Evolutionary conservation across 2,797 vertebrate species (phyloP).

Genomic region (Erethizon dorsatum): DNA sequence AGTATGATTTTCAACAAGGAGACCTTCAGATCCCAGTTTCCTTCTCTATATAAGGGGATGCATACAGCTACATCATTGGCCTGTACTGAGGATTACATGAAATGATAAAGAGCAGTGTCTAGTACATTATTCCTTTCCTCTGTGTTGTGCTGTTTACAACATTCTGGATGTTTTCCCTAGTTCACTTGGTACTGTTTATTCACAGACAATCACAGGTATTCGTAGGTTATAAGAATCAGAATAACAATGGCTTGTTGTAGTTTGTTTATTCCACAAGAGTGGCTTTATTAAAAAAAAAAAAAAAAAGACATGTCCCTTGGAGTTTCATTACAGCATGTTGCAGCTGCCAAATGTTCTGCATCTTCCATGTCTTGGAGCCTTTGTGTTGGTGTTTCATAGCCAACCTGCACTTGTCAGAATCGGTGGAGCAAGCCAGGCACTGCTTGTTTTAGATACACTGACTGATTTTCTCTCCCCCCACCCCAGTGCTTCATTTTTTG

Average conservation of each 20-base stretch:
- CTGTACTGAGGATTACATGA: not conserved
- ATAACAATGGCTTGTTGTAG: not conserved
- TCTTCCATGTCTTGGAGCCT: not conserved
- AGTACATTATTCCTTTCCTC: not conserved
- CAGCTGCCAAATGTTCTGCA: slow-evolving; percentile 26
- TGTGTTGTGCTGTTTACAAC: accelerated
- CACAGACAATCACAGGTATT: not conserved
- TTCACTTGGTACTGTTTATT: not conserved
- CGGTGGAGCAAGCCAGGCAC: not conserved
- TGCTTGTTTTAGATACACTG: not conserved
- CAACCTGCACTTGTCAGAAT: slow-evolving; percentile 13
- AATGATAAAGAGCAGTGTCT: not conserved
- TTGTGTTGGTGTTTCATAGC: slow-evolving; percentile 9
- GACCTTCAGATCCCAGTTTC: not conserved
- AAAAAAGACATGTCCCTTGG: not conserved
- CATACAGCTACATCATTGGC: not conserved
- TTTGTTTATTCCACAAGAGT: slow-evolving; percentile 34
- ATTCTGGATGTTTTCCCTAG: not conserved
- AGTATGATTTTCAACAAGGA: not conserved
- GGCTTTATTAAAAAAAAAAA: slow-evolving; percentile 37
- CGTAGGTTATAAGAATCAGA: not conserved
- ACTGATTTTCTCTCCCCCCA: not conserved
- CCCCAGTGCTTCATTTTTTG: not conserved
- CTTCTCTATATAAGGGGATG: not conserved
- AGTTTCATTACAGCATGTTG: slow-evolving; percentile 12